Conservation (phyloP, 2,797 vertebrate species). For the Gouania willdenowi region DNA sequence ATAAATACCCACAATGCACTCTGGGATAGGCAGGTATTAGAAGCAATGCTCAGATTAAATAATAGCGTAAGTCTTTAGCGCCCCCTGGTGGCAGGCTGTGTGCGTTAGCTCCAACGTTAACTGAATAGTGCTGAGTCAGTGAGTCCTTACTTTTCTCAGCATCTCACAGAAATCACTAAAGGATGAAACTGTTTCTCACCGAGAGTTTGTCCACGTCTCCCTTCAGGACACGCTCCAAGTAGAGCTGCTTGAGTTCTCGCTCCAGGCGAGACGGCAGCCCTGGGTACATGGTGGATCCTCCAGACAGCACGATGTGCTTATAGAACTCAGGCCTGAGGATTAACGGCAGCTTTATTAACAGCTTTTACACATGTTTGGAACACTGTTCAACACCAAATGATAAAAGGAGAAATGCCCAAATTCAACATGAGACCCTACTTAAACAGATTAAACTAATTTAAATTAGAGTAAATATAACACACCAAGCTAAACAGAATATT, state of each 20-base stretch:
- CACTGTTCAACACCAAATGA: too few species aligned
- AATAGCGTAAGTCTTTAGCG: constrained; percentile 14
- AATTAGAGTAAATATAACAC: too few species aligned
- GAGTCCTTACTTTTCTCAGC: background rate
- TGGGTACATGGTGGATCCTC: constrained; percentile 98
- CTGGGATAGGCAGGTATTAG: too few species aligned
- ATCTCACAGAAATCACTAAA: background rate
- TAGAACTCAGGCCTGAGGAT: constrained; percentile 91
- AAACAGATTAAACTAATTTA: too few species aligned
- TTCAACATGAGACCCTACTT: too few species aligned
- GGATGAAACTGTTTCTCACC: constrained; percentile 66
- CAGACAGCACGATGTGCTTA: constrained; percentile 97
- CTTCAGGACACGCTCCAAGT: constrained; percentile 95
- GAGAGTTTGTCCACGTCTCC: constrained; percentile 98
- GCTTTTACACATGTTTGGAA: too few species aligned
- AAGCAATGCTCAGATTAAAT: too few species aligned
- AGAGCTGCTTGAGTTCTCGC: constrained; percentile 96
- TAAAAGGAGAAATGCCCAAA: too few species aligned
- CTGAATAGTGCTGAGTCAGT: background rate
- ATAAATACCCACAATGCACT: too few species aligned
- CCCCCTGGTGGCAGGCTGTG: constrained; percentile 39
- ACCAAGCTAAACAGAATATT: too few species aligned
- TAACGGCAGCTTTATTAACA: too few species aligned
- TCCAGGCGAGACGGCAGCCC: constrained; percentile 95
- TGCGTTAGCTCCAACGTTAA: constrained; percentile 1